Base-by-base conservation (phyloP, 1,140 invertebrate species). In the Anadara kagoshimensis region DNA sequence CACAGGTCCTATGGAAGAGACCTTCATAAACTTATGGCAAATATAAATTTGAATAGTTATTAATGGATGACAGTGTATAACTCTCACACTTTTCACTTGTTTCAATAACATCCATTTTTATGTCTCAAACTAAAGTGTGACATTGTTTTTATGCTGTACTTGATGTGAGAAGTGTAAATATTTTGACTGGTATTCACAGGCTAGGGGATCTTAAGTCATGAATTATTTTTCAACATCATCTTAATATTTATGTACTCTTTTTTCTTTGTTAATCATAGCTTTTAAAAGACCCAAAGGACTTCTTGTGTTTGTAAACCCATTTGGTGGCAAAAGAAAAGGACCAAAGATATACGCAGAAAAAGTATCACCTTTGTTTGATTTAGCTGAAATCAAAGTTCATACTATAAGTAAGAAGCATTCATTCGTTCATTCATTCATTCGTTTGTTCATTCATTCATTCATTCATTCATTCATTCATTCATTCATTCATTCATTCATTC, bases 261-360 rank as follows among this genome's bases (percentile, higher is more conserved):
- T 16, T 51, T 44, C 16, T 14, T 45, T 57, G 20, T 69, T 22
- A 63, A 44, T 78, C 68, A 51, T 69, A 86, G 85, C 74, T 61
- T 78, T 73, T 16, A 70, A 76, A 8, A 63, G 94, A 45, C 95
- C 95, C 18, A 92, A 92, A 67, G 92, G 91, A 56, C 87, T 97
- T 16, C 85, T 97, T 44, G 87, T 96, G 1, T 96, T 96, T 88
- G 91, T 97, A 1, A 97, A 97, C 90, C 95, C 95, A 0, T 94
- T 92, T 86, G 95, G 96, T 7, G 95, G 95, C 0, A 94, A 94
- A 75, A 92, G 92, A 80, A 92, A 92, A 75, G 95, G 93, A 0
- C 82, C 92, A 7, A 91, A 92, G 72, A 94, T 96, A 36, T 96
- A 93, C 89, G 91, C 94, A 66, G 93, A 93, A 57, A 91, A 93